Percentiles rank a stretch among this genome's conserved stretches.
Evolutionary conservation across 2,888 invertebrate species (phyloP).

Genomic region (Euproctis similis): DNA sequence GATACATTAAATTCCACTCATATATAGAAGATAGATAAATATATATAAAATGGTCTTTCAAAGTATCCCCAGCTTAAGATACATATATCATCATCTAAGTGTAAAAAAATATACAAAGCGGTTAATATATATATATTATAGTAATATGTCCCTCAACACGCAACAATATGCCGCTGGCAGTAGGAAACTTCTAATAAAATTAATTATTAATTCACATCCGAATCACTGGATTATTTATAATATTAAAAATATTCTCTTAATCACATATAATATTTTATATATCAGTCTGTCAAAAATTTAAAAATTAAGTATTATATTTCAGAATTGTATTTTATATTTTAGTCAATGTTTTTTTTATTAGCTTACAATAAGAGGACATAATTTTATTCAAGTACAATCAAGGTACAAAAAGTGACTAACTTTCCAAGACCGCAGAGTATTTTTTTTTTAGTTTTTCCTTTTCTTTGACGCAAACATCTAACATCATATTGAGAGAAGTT

Average conservation of each 20-base stretch:
- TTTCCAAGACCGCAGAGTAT: conserved; percentile 71
- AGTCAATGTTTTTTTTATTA: conserved; percentile 58
- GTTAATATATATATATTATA: conserved; percentile 33
- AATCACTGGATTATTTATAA: conserved; percentile 76
- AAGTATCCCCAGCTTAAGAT: conserved; percentile 37
- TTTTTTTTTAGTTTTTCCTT: too few species aligned
- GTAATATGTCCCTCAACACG: conserved; percentile 55
- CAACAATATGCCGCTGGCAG: conserved; percentile 60
- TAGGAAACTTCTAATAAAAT: conserved; percentile 72
- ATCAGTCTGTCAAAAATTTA: conserved; percentile 77
- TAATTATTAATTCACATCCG: conserved; percentile 73
- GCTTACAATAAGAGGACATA: conserved; percentile 66
- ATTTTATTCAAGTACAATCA: conserved; percentile 67
- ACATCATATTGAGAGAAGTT: conserved; percentile 54
- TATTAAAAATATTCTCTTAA: conserved; percentile 76
- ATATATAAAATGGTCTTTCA: conserved; percentile 26
- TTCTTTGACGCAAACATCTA: conserved; percentile 52
- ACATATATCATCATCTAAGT: conserved; percentile 51
- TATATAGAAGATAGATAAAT: too few species aligned
- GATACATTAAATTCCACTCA: conserved; percentile 32
- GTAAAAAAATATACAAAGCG: conserved; percentile 58
- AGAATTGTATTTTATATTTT: conserved; percentile 73
- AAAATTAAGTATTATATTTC: conserved; percentile 76
- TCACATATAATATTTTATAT: too few species aligned
- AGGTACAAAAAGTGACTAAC: conserved; percentile 75